A percentile compares a stretch with the other conserved stretches of the same genome.
These are phyloP conservation scores for Nanorana parkeri DNA, from an alignment of 2,113 vertebrate species.

Conservation along the genomic window DNA sequence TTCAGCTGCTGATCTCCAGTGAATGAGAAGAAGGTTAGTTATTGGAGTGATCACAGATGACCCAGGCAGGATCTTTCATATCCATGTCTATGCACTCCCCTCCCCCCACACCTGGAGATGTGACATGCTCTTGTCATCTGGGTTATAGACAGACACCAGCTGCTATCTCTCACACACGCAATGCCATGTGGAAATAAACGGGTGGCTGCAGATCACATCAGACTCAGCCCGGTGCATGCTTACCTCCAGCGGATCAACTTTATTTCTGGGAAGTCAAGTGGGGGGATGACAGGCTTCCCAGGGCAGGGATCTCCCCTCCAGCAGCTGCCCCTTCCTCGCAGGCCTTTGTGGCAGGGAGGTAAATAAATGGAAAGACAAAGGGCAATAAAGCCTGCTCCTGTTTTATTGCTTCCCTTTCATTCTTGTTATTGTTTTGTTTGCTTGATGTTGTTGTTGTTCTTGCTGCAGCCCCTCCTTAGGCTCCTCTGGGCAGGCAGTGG, in stretches of 20 bases:
- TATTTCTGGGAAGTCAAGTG: background rate
- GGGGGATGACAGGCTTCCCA: background rate
- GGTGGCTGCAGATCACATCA: background rate
- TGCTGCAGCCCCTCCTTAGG: constrained; percentile 52
- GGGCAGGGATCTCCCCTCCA: constrained; percentile 2
- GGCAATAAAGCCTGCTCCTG: constrained; percentile 49
- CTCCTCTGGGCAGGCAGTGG: background rate
- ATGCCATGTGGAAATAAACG: constrained; percentile 9
- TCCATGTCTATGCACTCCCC: background rate
- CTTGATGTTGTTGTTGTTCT: constrained; percentile 53
- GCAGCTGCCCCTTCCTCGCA: constrained; percentile 23
- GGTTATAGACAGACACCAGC: constrained; percentile 30
- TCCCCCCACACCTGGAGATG: constrained; percentile 44
- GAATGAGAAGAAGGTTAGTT: background rate
- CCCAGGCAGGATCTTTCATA: background rate
- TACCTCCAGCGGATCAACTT: constrained; percentile 27
- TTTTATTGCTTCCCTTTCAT: constrained; percentile 53
- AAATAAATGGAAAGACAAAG: constrained; percentile 55
- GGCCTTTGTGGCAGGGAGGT: constrained; percentile 29
- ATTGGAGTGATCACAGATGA: background rate
- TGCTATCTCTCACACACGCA: constrained; percentile 19
- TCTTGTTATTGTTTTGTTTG: constrained; percentile 48
- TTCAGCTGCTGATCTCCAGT: no score
- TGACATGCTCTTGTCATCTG: constrained; percentile 32
- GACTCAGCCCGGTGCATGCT: background rate